These are phyloP conservation scores for Pterophyllum scalare DNA, from an alignment of 2,113 vertebrate species.

Conservation along the genomic window DNA sequence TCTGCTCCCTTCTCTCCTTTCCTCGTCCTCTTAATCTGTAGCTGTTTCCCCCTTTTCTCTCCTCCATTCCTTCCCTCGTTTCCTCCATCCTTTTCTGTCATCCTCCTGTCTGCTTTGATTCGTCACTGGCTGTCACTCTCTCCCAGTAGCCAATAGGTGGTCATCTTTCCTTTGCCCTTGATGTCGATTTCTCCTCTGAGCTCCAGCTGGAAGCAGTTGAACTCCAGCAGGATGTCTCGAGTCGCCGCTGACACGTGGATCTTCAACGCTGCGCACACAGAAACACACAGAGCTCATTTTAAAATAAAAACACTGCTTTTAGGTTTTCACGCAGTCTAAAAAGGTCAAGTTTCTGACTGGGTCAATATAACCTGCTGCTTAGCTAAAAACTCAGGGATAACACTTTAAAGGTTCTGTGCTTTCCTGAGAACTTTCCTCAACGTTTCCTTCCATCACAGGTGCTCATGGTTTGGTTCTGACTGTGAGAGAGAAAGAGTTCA, in stretches of 20 bases:
- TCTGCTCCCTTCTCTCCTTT: neutral
- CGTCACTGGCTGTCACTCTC: conserved; percentile 73
- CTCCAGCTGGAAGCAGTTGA: conserved; percentile 89
- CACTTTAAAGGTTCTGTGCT: neutral
- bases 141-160: conserved; percentile 91
- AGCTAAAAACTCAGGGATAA: neutral
- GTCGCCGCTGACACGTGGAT: conserved; percentile 91
- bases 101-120: neutral
- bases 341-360: neutral
- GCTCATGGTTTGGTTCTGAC: no score
- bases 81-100: no score
- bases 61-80: neutral
- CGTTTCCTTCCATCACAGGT: no score
- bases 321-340: neutral
- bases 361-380: neutral
- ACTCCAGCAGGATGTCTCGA: conserved; percentile 86
- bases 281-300: neutral
- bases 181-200: conserved; percentile 89
- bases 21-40: neutral
- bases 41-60: neutral
- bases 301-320: neutral
- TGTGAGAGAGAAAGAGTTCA: no score
- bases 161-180: conserved; percentile 93
- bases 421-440: no score
- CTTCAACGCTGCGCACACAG: conserved; percentile 83